Percentiles rank a stretch among this genome's conserved stretches.
These are phyloP conservation scores for Strigamia crassipes DNA, from an alignment of 2,888 invertebrate genomes.

Conservation along the genomic window DNA sequence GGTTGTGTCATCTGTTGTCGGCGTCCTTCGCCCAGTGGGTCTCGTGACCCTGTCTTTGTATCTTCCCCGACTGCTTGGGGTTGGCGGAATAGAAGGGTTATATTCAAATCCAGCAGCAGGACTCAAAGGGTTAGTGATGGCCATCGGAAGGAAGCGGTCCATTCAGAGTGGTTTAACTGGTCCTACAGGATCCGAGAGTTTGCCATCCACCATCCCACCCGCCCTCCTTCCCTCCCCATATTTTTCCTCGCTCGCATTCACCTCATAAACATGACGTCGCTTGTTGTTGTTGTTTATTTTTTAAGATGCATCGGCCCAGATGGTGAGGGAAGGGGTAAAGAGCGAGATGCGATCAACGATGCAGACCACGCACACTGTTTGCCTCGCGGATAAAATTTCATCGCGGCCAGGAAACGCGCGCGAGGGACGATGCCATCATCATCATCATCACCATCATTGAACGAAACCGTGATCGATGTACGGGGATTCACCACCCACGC, in stretches of 20 bases:
- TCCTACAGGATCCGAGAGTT: constrained; percentile 39
- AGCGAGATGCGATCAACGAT: constrained; percentile 41
- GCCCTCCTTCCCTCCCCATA: background rate
- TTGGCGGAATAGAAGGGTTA: constrained; percentile 42
- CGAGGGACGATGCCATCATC: constrained; percentile 38
- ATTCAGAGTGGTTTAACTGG: constrained; percentile 41
- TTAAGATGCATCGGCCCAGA: constrained; percentile 36
- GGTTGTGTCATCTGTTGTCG: constrained; percentile 11
- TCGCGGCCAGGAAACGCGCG: constrained; percentile 43
- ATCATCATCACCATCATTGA: constrained; percentile 29
- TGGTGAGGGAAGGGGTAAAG: constrained; percentile 42
- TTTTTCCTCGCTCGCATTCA: constrained; percentile 15
- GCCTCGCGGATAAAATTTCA: constrained; percentile 43
- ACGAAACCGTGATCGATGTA: constrained; percentile 36
- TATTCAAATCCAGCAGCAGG: constrained; percentile 36
- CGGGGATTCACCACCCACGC: constrained; percentile 40
- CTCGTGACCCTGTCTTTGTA: constrained; percentile 44
- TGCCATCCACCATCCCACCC: background rate
- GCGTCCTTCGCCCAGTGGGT: constrained; percentile 40
- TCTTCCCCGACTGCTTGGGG: background rate
- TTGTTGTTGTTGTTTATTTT: constrained; percentile 41
- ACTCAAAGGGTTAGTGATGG: constrained; percentile 45
- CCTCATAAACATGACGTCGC: constrained; percentile 35
- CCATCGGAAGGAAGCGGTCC: constrained; percentile 43
- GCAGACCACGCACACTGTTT: constrained; percentile 43